These are phyloP conservation scores for Pocillopora damicornis DNA, from an alignment of 64 coral and sea anemone genomes.

Conservation along the genomic window DNA sequence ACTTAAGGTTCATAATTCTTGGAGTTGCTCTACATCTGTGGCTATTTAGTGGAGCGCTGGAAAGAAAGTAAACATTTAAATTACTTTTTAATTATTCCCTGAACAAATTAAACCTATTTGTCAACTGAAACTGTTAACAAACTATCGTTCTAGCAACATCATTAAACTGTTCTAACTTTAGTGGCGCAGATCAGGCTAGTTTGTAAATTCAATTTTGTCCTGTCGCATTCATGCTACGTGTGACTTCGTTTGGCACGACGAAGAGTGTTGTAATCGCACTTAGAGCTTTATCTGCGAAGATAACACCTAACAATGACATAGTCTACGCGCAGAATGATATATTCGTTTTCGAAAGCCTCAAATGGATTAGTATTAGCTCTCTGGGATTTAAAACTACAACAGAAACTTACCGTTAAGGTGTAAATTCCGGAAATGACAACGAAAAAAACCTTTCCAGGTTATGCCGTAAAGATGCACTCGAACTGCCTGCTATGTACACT, in stretches of 20 bases:
- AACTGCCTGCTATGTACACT: background rate
- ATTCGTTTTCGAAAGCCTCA: background rate
- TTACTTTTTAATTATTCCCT: background rate
- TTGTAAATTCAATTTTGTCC: too few species aligned
- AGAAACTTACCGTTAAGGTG: background rate
- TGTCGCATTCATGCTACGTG: too few species aligned
- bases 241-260: too few species aligned
- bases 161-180: too few species aligned
- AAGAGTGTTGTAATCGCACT: too few species aligned
- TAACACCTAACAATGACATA: too few species aligned
- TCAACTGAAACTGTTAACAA: too few species aligned
- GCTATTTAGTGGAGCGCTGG: background rate
- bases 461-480: too few species aligned
- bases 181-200: too few species aligned
- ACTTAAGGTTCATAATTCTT: background rate
- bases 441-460: background rate
- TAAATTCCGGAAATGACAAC: background rate
- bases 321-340: too few species aligned
- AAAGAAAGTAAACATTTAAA: background rate
- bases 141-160: too few species aligned
- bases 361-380: background rate
- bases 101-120: background rate
- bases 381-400: background rate
- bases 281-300: too few species aligned
- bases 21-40: background rate